phyloP scores from a whole-genome alignment of 2,113 vertebrate species.

The Motacilla alba region DNA sequence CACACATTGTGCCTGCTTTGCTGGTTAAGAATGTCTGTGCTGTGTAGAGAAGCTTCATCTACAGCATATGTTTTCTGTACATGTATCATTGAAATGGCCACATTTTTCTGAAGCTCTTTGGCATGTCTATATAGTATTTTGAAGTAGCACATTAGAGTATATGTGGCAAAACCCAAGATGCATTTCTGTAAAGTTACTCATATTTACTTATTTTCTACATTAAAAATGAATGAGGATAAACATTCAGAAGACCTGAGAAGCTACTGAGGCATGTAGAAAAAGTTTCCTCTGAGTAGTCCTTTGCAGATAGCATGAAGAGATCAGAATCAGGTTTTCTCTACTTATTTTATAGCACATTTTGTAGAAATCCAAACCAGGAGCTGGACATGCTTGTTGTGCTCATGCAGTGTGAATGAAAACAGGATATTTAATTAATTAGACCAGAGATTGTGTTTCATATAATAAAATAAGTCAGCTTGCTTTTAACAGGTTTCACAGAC shows the following conservation, averaged over 20 bases:
- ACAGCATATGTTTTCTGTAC: neutral
- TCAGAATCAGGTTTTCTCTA: conserved; percentile 5
- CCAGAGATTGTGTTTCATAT: neutral
- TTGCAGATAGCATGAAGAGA: conserved; percentile 16
- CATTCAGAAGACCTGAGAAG: neutral
- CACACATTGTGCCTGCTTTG: neutral
- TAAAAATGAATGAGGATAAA: neutral
- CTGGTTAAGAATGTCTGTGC: neutral
- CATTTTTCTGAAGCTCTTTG: conserved; percentile 19
- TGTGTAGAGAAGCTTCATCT: neutral
- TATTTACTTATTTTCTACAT: neutral
- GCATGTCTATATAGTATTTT: neutral
- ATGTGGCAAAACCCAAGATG: neutral
- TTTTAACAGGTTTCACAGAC: conserved; percentile 37
- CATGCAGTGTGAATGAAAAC: neutral
- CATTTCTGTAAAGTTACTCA: neutral
- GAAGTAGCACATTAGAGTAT: neutral
- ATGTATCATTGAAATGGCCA: neutral
- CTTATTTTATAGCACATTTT: conserved; percentile 24
- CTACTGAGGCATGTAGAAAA: neutral
- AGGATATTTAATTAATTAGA: conserved; percentile 8
- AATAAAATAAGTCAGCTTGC: conserved; percentile 32
- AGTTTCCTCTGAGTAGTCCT: conserved; percentile 53
- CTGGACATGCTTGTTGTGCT: neutral
- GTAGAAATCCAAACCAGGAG: neutral